Base-by-base conservation (phyloP, 2,113 vertebrate species). In the Zosterops borbonicus region DNA sequence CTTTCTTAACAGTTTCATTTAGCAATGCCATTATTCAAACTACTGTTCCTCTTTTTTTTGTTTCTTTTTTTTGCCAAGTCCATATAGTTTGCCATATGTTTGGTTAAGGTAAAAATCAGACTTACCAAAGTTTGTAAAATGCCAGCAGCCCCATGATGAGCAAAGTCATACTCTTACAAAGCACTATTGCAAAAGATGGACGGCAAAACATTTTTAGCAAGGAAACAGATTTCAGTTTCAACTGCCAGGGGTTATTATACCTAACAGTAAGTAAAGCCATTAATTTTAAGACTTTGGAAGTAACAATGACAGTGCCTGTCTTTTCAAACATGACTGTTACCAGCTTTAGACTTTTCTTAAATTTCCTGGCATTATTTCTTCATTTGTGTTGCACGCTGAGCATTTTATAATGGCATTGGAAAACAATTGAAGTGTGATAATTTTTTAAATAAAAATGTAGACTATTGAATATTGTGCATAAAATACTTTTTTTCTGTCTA, bases 401-500 rank as follows among this genome's bases (percentile, higher is more conserved):
- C 56, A 11, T 95, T 93, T 92, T 78, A 93, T 91, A 96, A 82
- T 78, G 95, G 75, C 92, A 74, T 96, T 96, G 94, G 93, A 94
- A 94, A 91, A 83, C 85, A 21, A 29, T 90, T 80, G 88, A 81
- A 92, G 95, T 96, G 70, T 94, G 80, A 92, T 93, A 44, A 37
- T 92, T 94, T 91, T 89, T 83, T 4, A 1, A 76, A 96, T 95
- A 96, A 97, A 91, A 84, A 58, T 94, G 89, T 74, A 81, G 96
- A 63, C 39, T 87, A 52, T 88, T 75, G 89, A 90, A 87, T 94
- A 96, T 90, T 97, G 97, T 46, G 94, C 93, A 20, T 91, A 97
- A 95, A 91, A 64, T 89, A 93, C 50, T 97, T 96, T 94, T 95
- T 96, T 96, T 87, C 83, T 97, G 91, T 97, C 96, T 98, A 95